These are phyloP conservation scores for Aselliscus stoliczkanus DNA, from an alignment of 2,797 vertebrate genomes.

Conservation along the genomic window DNA sequence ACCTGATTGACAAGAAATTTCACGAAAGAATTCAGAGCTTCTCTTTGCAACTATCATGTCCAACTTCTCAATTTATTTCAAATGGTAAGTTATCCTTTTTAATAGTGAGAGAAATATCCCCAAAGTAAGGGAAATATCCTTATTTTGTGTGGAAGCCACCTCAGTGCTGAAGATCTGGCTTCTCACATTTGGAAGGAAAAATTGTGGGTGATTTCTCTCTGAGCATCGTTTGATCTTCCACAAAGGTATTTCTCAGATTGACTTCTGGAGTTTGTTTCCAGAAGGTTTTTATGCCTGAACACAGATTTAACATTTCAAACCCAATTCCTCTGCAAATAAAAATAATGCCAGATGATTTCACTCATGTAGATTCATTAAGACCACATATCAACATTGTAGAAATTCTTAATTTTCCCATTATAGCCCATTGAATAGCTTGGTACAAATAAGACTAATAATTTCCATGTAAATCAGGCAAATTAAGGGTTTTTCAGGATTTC, in stretches of 20 bases:
- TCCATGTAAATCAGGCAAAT: slow-evolving; percentile 84
- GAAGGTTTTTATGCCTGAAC: slow-evolving; percentile 43
- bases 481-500: slow-evolving; percentile 83
- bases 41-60: background rate
- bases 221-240: slow-evolving; percentile 39
- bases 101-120: background rate
- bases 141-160: background rate
- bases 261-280: slow-evolving; percentile 54
- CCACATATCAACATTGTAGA: slow-evolving; percentile 77
- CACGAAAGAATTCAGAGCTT: background rate
- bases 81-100: background rate
- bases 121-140: background rate
- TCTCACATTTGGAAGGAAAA: background rate
- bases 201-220: background rate
- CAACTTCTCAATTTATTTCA: slow-evolving; percentile 1
- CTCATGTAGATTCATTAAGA: slow-evolving; percentile 61
- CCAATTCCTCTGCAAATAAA: slow-evolving; percentile 40
- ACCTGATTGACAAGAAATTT: background rate
- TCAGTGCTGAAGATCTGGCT: background rate
- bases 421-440: slow-evolving; percentile 76
- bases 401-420: slow-evolving; percentile 78
- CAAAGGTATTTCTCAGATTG: slow-evolving; percentile 1
- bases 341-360: slow-evolving; percentile 60
- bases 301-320: slow-evolving; percentile 62
- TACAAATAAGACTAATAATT: slow-evolving; percentile 83